phyloP scores from a whole-genome alignment of 2,888 invertebrate species.

The Ptilodon capucinus region DNA sequence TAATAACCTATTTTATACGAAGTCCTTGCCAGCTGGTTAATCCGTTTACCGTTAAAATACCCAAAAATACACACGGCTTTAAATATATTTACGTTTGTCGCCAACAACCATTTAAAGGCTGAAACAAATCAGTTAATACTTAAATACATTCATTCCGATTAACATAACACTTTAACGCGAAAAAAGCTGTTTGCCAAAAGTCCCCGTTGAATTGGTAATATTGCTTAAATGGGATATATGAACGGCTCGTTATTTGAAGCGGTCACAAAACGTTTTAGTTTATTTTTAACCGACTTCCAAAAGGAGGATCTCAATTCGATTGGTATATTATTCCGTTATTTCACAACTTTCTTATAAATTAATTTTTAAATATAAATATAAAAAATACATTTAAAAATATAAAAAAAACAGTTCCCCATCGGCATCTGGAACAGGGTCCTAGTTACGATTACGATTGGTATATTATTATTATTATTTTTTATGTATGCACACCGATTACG shows the following conservation, averaged over 20 bases:
- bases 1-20: not conserved
- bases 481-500: too few relatives aligned
- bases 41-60: slow-evolving; percentile 21
- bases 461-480: too few relatives aligned
- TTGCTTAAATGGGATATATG: not conserved
- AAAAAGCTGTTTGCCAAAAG: slow-evolving; percentile 11
- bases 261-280: not conserved
- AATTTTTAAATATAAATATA: too few relatives aligned
- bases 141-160: slow-evolving; percentile 21
- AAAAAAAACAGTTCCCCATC: too few relatives aligned
- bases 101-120: slow-evolving; percentile 16
- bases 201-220: slow-evolving; percentile 23
- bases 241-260: not conserved
- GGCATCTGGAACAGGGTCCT: too few relatives aligned
- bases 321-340: too few relatives aligned
- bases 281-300: too few relatives aligned
- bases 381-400: too few relatives aligned
- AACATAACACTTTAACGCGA: slow-evolving; percentile 2
- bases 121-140: slow-evolving; percentile 28
- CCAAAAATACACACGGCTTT: slow-evolving; percentile 17
- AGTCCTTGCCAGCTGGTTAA: slow-evolving; percentile 8
- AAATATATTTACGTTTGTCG: slow-evolving; percentile 29
- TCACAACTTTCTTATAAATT: too few relatives aligned
- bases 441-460: too few relatives aligned
- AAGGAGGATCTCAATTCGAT: too few relatives aligned